These are phyloP conservation scores for Drosophila azteca DNA, from an alignment of 1,140 invertebrate species.

Conservation along the genomic window DNA sequence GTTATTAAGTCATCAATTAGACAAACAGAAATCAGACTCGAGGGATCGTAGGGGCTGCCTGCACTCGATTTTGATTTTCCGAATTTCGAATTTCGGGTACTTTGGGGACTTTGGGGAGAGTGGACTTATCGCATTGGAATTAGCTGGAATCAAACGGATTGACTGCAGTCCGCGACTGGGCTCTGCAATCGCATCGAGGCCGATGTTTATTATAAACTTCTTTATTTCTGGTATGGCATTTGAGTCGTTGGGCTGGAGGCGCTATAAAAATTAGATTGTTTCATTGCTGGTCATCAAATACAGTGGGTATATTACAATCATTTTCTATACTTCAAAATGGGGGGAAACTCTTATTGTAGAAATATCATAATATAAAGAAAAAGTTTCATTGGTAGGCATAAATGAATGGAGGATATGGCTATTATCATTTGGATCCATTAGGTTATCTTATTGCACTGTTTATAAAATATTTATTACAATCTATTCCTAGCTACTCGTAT, in stretches of 20 bases:
- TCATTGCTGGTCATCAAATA: conserved; percentile 9
- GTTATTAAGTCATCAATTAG: conserved; percentile 81
- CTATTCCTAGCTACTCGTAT: background rate
- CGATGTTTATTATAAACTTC: conserved; percentile 7
- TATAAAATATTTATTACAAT: background rate
- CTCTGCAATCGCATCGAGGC: conserved; percentile 28
- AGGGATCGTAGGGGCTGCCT: background rate
- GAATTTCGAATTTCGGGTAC: background rate
- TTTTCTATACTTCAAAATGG: background rate
- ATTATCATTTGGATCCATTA: background rate
- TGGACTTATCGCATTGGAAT: conserved; percentile 1
- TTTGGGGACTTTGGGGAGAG: background rate
- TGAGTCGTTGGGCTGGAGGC: conserved; percentile 12
- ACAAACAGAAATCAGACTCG: conserved; percentile 31
- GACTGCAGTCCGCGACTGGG: background rate
- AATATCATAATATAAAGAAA: too few species aligned
- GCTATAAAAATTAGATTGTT: conserved; percentile 4
- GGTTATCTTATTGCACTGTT: background rate
- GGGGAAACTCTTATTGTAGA: conserved; percentile 1
- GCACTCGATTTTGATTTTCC: too few species aligned
- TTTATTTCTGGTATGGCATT: conserved; percentile 14
- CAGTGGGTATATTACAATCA: too few species aligned
- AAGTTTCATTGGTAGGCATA: too few species aligned
- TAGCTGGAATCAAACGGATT: conserved; percentile 19
- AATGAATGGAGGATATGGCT: too few species aligned